phyloP scores from a whole-genome alignment of 2,113 vertebrate genomes.

The human (Homo sapiens) region DNA sequence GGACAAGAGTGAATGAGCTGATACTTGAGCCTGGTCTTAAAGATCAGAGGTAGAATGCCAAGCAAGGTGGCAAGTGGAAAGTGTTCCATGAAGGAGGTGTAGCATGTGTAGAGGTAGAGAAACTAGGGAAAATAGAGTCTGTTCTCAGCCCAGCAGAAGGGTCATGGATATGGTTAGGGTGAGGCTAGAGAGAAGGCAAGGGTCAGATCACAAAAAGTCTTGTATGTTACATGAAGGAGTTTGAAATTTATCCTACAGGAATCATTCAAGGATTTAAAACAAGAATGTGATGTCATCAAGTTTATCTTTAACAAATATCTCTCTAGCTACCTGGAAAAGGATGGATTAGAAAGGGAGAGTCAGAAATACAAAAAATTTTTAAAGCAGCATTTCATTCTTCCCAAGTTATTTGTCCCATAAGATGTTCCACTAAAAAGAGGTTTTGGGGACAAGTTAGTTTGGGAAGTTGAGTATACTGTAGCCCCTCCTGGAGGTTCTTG shows the following conservation, averaged over 20 bases:
- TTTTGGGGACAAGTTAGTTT: not conserved
- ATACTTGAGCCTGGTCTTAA: not conserved
- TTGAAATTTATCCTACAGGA: not conserved
- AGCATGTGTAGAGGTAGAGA: not conserved
- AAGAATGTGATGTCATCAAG: not conserved
- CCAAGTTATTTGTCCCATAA: not conserved
- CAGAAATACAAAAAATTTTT: constrained; percentile 11
- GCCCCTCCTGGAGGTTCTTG: not conserved
- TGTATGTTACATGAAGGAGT: not conserved
- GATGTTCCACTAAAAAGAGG: not conserved
- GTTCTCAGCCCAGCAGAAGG: not conserved
- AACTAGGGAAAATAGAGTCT: not conserved
- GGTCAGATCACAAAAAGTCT: constrained; percentile 13
- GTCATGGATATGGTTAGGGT: not conserved
- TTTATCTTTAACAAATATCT: constrained; percentile 42
- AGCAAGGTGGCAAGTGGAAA: not conserved
- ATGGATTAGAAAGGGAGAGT: constrained; percentile 12
- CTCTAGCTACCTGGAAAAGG: not conserved
- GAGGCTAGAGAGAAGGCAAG: not conserved
- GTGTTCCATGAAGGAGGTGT: not conserved
- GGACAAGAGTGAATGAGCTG: not conserved
- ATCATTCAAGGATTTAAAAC: constrained; percentile 21
- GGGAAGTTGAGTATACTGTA: not conserved
- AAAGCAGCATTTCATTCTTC: constrained; percentile 6
- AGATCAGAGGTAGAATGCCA: not conserved